A percentile compares a stretch with the other conserved stretches of the same genome.
Conservation (phyloP, 1,140 invertebrate species). For the Zaprionus africanus region DNA sequence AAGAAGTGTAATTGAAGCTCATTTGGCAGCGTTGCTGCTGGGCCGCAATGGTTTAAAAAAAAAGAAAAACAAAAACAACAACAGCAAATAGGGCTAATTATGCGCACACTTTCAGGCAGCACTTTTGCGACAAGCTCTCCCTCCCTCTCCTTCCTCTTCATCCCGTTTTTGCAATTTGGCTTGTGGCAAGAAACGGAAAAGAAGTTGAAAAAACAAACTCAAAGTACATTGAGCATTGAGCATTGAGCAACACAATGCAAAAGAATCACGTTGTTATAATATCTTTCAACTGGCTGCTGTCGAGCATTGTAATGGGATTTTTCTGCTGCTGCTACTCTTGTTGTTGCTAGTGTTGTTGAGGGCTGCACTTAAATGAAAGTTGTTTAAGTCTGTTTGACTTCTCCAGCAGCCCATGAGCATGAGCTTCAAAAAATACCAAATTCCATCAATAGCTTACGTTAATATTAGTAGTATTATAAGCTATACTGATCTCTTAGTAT, state of each 20-base stretch:
- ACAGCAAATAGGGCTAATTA: constrained; percentile 78
- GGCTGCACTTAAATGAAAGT: constrained; percentile 76
- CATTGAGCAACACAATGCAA: constrained; percentile 57
- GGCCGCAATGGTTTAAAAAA: constrained; percentile 32
- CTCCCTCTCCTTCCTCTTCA: constrained; percentile 9
- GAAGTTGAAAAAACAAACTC: constrained; percentile 15
- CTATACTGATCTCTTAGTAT: not conserved
- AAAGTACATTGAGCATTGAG: constrained; percentile 45
- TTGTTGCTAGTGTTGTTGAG: constrained; percentile 40
- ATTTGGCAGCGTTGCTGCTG: constrained; percentile 62
- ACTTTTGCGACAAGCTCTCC: constrained; percentile 9
- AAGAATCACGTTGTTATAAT: constrained; percentile 77
- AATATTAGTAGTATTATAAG: no score
- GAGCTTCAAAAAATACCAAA: not conserved
- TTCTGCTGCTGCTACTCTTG: constrained; percentile 30
- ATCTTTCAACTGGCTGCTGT: constrained; percentile 48
- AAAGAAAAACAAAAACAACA: constrained; percentile 38
- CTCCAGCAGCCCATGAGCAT: constrained; percentile 1
- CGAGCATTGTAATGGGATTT: constrained; percentile 52
- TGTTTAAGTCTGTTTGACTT: constrained; percentile 34
- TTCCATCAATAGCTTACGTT: no score
- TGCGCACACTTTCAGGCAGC: constrained; percentile 70
- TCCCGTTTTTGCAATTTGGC: constrained; percentile 41
- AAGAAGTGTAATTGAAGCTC: constrained; percentile 76
- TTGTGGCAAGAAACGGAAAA: constrained; percentile 16